Evolutionary conservation across 1,140 invertebrate species (phyloP).

Genomic region (Delia radicum): DNA sequence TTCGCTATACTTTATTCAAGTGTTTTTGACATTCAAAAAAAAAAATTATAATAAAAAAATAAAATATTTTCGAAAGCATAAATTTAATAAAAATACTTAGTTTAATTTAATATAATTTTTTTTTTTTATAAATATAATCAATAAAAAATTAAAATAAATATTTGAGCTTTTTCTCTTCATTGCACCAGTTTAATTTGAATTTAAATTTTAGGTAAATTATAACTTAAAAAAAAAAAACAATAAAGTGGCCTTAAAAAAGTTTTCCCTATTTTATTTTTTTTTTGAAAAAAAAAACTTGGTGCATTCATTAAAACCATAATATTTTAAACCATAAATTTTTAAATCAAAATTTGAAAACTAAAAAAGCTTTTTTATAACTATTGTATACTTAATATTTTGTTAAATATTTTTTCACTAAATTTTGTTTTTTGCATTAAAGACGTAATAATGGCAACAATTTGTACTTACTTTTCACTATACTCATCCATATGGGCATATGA

Average conservation of each 20-base stretch:
- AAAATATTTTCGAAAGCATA: constrained; percentile 25
- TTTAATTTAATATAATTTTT: neutral
- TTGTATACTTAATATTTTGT: neutral
- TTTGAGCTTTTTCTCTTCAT: constrained; percentile 52
- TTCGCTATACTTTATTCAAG: constrained; percentile 40
- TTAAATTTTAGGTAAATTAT: neutral
- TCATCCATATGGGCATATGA: constrained; percentile 95
- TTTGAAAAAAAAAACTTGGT: too few relatives aligned
- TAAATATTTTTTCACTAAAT: constrained; percentile 1
- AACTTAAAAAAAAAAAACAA: neutral
- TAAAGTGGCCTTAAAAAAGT: neutral
- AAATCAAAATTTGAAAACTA: neutral
- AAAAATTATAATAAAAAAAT: constrained; percentile 30
- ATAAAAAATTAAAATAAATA: constrained; percentile 24
- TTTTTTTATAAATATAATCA: neutral
- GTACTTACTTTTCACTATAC: constrained; percentile 95
- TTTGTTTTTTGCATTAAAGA: neutral
- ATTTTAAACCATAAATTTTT: constrained; percentile 3
- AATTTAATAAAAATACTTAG: constrained; percentile 5
- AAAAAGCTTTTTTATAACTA: constrained; percentile 1
- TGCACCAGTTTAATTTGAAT: constrained; percentile 37
- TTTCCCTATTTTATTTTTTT: neutral
- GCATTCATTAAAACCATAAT: constrained; percentile 26
- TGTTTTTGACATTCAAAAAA: constrained; percentile 24
- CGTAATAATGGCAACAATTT: constrained; percentile 25